A percentile compares a stretch with the other conserved stretches of the same genome.
These are phyloP conservation scores for Neoascia interrupta DNA, from an alignment of 2,888 invertebrate species.

Conservation along the genomic window DNA sequence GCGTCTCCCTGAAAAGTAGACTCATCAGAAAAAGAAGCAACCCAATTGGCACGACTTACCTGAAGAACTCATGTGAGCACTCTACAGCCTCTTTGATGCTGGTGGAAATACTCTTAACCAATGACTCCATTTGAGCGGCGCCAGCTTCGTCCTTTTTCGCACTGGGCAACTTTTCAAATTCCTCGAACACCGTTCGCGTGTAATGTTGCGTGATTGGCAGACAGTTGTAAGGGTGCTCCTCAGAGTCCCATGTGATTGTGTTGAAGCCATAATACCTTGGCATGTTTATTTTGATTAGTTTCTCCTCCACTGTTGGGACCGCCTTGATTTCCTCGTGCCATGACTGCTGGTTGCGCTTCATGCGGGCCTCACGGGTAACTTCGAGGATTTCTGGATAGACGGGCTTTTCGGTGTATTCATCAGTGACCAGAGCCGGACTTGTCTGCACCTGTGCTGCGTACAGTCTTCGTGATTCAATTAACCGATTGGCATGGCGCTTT, in stretches of 20 bases:
- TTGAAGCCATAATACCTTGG: slow-evolving; percentile 90
- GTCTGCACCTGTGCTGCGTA: slow-evolving; percentile 27
- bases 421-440: background rate
- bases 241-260: slow-evolving; percentile 83
- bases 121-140: slow-evolving; percentile 58
- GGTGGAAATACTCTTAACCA: slow-evolving; percentile 70
- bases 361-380: slow-evolving; percentile 80
- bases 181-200: slow-evolving; percentile 88
- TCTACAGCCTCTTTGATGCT: slow-evolving; percentile 76
- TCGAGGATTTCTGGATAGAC: slow-evolving; percentile 80
- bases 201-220: slow-evolving; percentile 86
- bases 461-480: too few relatives aligned
- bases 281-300: slow-evolving; percentile 90
- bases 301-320: slow-evolving; percentile 89
- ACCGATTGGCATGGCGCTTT: background rate
- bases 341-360: slow-evolving; percentile 79
- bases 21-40: background rate
- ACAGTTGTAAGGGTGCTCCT: slow-evolving; percentile 84
- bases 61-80: slow-evolving; percentile 73
- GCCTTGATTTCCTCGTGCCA: slow-evolving; percentile 83
- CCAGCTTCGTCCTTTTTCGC: slow-evolving; percentile 2
- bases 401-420: slow-evolving; percentile 73
- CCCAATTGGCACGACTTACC: slow-evolving; percentile 62
- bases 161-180: slow-evolving; percentile 77
- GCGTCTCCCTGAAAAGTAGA: background rate